phyloP scores from a whole-genome alignment of 2,797 vertebrate species.

The Pelochelys cantorii region DNA sequence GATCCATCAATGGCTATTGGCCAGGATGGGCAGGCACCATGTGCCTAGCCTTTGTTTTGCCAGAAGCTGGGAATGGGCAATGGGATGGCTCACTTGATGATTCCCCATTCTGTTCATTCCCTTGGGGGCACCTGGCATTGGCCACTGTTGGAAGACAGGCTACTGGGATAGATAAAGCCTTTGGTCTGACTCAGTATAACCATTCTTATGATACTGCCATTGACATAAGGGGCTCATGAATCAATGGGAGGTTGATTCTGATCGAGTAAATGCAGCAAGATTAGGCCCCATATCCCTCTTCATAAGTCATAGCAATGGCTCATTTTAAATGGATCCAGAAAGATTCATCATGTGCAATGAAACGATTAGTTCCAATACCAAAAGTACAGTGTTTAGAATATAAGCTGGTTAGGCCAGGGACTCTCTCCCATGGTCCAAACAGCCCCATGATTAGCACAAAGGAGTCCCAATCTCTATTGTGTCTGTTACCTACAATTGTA shows the following conservation, averaged over 20 bases:
- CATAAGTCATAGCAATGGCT: background rate
- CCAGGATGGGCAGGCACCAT: too few relatives aligned
- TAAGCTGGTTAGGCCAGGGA: background rate
- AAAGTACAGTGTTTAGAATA: background rate
- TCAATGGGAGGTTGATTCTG: conserved; percentile 16
- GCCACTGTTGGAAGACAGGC: too few relatives aligned
- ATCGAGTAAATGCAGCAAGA: background rate
- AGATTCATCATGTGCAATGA: background rate
- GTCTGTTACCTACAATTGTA: background rate
- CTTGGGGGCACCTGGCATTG: too few relatives aligned
- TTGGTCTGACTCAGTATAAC: too few relatives aligned
- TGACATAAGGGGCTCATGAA: background rate
- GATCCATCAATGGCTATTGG: too few relatives aligned
- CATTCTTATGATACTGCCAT: background rate
- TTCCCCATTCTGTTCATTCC: too few relatives aligned
- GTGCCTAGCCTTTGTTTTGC: too few relatives aligned
- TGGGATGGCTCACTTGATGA: too few relatives aligned
- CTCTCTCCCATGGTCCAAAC: background rate
- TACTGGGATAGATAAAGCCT: too few relatives aligned
- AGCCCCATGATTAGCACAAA: background rate
- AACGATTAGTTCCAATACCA: background rate
- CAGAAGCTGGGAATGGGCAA: too few relatives aligned
- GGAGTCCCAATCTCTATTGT: background rate
- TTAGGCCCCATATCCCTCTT: background rate
- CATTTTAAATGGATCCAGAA: conserved; percentile 6